Base-by-base conservation (phyloP, 2,797 vertebrate species). In the Phoeniculus purpureus region DNA sequence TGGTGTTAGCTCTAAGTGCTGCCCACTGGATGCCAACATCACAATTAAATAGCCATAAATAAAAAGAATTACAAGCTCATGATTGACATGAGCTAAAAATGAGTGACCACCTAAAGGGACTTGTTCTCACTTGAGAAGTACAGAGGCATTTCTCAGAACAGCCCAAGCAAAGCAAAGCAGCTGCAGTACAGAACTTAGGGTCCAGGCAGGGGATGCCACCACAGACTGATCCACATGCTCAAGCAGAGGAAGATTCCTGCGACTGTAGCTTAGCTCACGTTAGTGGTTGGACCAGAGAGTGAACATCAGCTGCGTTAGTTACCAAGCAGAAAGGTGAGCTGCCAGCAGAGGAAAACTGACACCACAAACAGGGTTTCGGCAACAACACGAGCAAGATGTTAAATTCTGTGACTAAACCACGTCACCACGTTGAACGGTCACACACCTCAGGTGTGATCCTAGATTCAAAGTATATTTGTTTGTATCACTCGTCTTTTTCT, bases 121-220 rank as follows among this genome's bases (percentile, higher is more conserved):
- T 65, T 26, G 26, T 55, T 82, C 77, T 91, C 83, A 55, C 81
- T 66, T 86, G 29, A 54, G 72, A 72, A 80, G 82, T 34, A 75
- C 50, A 68, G 55, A 87, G 73, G 51, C 20, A 5, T 59, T 92
- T 29, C 45, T 32, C 20, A 51, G 51, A 79, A 68, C 56, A 59
- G 88, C 61, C 68, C 84, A 79, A 82, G 92, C 7, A 1, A 71
- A 81, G 84, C 83, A 27, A 74, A 87, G 86, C 88, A 87, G 87
- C 91, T 70, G 64, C 87, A 55, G 31, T 9, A 34, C 12, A 40
- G 54, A 93, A 67, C 54, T 60, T 40, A 14, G 54, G 25, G 56
- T 47, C 77, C 66, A 73, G 68, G 81, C 79, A 85, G 40, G 47
- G 31, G 10, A 55, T 2, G 6, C 9, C 59, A 61, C 11, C 20